Conservation (phyloP, 2,113 vertebrate species). For the Chrysemys picta region DNA sequence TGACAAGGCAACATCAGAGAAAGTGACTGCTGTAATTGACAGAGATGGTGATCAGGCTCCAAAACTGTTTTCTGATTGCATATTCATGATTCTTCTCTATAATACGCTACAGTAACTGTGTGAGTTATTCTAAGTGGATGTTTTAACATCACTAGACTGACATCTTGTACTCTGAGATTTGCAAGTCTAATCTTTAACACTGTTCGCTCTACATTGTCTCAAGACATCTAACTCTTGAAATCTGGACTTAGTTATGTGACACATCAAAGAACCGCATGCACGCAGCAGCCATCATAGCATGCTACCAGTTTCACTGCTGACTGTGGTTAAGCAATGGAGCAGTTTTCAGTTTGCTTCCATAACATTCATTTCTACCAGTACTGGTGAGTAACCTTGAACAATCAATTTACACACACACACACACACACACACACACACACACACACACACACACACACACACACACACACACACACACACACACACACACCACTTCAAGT, state of each 20-base stretch:
- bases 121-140: slow-evolving; percentile 74
- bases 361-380: rapidly evolving
- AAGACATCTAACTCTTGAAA: slow-evolving; percentile 24
- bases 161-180: slow-evolving; percentile 75
- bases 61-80: slow-evolving; percentile 79
- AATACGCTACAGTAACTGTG: slow-evolving; percentile 69
- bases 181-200: slow-evolving; percentile 73
- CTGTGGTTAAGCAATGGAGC: neutral
- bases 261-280: neutral
- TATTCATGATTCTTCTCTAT: slow-evolving; percentile 80
- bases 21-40: slow-evolving; percentile 78
- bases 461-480: too few species aligned
- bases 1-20: slow-evolving; percentile 70
- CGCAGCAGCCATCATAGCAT: neutral
- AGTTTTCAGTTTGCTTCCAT: neutral
- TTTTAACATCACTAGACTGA: slow-evolving; percentile 76
- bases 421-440: too few species aligned
- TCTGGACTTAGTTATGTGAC: neutral
- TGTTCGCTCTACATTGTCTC: slow-evolving; percentile 53
- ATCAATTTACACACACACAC: neutral
- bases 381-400: rapidly evolving
- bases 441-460: too few species aligned
- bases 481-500: too few species aligned
- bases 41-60: slow-evolving; percentile 74
- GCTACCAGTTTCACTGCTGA: rapidly evolving